Evolutionary conservation across 2,888 invertebrate genomes (phyloP).

Genomic region (Limnephilus auricula): DNA sequence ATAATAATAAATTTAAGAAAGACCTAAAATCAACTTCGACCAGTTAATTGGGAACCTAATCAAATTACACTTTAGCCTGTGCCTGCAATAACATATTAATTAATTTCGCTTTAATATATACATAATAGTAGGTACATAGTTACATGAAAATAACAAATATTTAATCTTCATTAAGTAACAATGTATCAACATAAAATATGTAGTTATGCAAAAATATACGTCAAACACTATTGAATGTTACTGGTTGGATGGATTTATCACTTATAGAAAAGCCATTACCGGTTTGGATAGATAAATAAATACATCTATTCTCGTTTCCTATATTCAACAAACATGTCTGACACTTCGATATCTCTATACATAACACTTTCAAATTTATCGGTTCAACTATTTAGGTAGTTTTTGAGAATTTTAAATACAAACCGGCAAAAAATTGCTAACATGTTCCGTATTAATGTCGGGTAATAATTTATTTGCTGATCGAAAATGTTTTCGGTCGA

Average conservation of each 20-base stretch:
- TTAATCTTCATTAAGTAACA: background rate
- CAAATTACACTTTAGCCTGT: background rate
- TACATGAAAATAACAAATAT: background rate
- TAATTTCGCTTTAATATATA: background rate
- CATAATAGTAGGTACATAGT: too few species aligned
- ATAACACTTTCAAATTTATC: background rate
- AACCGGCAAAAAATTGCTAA: background rate
- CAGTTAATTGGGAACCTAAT: background rate
- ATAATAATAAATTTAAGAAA: background rate
- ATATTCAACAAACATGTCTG: background rate
- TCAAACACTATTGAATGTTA: background rate
- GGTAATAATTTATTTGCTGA: background rate
- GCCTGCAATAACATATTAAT: background rate
- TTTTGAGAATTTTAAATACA: conserved; percentile 2
- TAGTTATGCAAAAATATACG: background rate
- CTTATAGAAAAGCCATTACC: background rate
- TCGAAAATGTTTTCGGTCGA: background rate
- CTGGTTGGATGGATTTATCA: background rate
- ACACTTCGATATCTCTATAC: conserved; percentile 2
- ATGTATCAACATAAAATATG: background rate
- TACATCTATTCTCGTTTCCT: background rate
- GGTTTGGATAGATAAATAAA: background rate
- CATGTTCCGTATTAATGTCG: background rate
- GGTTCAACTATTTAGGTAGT: background rate
- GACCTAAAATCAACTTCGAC: background rate